phyloP scores from a whole-genome alignment of 92 coral and sea anemone genomes.

The Blastomussa wellsi region DNA sequence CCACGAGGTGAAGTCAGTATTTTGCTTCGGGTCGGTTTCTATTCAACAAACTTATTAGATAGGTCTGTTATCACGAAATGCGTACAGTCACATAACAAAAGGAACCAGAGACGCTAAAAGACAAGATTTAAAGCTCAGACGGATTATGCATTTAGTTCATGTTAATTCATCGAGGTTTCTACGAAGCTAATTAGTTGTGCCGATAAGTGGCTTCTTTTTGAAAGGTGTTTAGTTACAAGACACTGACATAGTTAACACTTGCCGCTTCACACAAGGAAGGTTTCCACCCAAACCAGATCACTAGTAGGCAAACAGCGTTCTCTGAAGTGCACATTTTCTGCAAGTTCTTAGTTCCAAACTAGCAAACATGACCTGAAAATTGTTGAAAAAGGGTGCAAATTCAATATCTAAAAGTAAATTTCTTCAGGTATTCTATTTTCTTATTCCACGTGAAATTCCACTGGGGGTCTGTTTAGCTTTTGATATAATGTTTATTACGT shows the following conservation, averaged over 20 bases:
- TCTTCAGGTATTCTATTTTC: neutral
- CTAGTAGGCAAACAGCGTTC: neutral
- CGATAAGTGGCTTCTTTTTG: neutral
- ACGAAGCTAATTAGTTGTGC: neutral
- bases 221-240: neutral
- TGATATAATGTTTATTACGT: neutral
- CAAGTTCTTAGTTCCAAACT: neutral
- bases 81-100: neutral
- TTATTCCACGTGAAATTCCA: neutral
- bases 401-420: neutral
- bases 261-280: neutral
- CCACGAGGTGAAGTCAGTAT: neutral
- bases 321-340: neutral
- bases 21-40: neutral
- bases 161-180: neutral
- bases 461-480: neutral
- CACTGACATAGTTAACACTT: neutral
- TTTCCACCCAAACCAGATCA: neutral
- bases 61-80: neutral
- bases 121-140: constrained; percentile 14
- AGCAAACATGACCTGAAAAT: too few relatives aligned
- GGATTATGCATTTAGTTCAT: constrained; percentile 20
- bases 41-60: neutral
- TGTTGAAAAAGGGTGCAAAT: neutral
- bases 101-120: neutral